Conservation (phyloP, 2,888 invertebrate genomes). For the Nephrotoma guestfalica region DNA sequence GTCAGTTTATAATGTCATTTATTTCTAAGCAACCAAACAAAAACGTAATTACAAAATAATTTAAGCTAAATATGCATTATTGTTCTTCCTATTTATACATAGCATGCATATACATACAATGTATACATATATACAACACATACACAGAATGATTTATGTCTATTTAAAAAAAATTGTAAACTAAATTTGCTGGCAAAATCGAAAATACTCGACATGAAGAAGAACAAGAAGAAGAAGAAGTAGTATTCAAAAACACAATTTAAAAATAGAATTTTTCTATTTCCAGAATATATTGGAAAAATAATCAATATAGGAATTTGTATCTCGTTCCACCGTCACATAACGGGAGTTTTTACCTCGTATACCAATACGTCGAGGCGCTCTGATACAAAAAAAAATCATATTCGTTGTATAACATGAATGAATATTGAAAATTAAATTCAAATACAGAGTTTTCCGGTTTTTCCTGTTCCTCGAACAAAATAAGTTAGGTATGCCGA, state of each 20-base stretch:
- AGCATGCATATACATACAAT: not conserved
- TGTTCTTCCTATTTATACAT: not conserved
- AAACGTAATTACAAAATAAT: not conserved
- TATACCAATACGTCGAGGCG: not conserved
- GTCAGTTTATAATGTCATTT: too few relatives aligned
- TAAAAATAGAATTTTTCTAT: not conserved
- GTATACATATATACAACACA: not conserved
- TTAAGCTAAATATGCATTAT: not conserved
- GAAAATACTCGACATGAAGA: not conserved
- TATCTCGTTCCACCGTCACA: not conserved
- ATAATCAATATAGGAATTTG: not conserved
- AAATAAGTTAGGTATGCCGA: not conserved
- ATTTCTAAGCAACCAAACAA: not conserved
- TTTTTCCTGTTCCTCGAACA: not conserved
- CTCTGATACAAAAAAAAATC: not conserved
- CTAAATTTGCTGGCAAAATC: not conserved
- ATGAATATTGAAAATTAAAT: not conserved
- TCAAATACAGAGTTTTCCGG: not conserved
- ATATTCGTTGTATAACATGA: not conserved
- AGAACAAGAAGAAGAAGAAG: not conserved
- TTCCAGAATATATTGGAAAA: not conserved
- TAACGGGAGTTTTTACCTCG: not conserved
- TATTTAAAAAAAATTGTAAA: not conserved
- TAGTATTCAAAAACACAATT: not conserved
- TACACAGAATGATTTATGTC: not conserved